Evolutionary conservation across 2,888 invertebrate genomes (phyloP).

Genomic region (Scaptomyza caliginosa): DNA sequence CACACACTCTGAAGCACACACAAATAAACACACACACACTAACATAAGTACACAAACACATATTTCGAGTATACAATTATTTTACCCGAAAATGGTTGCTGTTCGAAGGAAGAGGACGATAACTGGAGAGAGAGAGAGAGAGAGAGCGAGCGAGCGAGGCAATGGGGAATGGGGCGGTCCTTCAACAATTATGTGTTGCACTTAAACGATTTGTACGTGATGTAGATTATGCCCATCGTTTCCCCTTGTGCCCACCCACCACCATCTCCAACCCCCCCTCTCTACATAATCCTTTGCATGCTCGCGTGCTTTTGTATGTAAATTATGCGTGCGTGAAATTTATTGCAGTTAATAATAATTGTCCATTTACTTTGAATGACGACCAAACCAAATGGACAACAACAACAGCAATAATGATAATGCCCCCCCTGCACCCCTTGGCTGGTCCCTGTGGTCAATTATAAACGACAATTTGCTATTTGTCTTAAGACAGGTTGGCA

Average conservation of each 20-base stretch:
- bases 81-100: slow-evolving; percentile 52
- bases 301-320: slow-evolving; percentile 68
- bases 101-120: not conserved
- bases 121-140: not conserved
- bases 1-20: slow-evolving; percentile 27
- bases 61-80: slow-evolving; percentile 37
- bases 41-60: slow-evolving; percentile 1
- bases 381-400: slow-evolving; percentile 35
- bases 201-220: slow-evolving; percentile 78
- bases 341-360: slow-evolving; percentile 81
- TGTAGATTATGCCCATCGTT: slow-evolving; percentile 29
- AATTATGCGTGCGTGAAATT: slow-evolving; percentile 79
- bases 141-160: not conserved
- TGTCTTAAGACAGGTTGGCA: slow-evolving; percentile 64
- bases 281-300: slow-evolving; percentile 28
- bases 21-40: not conserved
- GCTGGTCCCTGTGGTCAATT: slow-evolving; percentile 68
- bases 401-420: slow-evolving; percentile 12
- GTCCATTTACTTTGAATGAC: slow-evolving; percentile 73
- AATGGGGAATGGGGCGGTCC: slow-evolving; percentile 13
- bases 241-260: not conserved
- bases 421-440: not conserved
- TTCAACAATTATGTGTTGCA: slow-evolving; percentile 76
- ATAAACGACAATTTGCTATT: slow-evolving; percentile 73
- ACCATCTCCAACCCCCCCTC: too few species aligned